Evolutionary conservation across 2,888 invertebrate genomes (phyloP).

Genomic region (Sarcophaga caerulescens): DNA sequence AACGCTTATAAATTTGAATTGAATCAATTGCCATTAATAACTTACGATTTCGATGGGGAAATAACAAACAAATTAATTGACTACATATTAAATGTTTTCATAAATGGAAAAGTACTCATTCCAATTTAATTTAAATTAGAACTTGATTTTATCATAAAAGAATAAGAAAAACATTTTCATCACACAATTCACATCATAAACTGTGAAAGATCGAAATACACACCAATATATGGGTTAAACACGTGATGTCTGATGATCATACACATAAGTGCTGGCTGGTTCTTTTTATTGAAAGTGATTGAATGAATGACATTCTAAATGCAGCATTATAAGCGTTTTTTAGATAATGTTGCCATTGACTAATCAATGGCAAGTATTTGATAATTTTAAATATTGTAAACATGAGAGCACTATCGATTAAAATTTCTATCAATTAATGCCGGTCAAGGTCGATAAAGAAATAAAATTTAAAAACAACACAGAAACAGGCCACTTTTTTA

Average conservation of each 20-base stretch:
- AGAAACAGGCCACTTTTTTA: background rate
- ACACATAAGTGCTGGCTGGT: background rate
- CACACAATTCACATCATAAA: background rate
- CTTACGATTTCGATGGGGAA: background rate
- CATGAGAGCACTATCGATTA: background rate
- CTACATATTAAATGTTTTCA: slow-evolving; percentile 20
- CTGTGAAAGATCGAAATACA: background rate
- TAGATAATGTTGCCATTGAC: background rate
- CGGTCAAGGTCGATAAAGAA: slow-evolving; percentile 19
- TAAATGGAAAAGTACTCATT: slow-evolving; percentile 8
- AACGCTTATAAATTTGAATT: slow-evolving; percentile 39
- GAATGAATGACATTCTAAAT: background rate
- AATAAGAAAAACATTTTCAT: background rate
- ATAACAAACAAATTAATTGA: background rate
- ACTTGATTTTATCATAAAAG: background rate
- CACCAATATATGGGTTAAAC: background rate
- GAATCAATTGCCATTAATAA: slow-evolving; percentile 28
- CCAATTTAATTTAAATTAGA: slow-evolving; percentile 13
- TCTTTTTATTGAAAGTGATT: background rate
- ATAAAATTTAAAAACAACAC: background rate
- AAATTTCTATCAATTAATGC: slow-evolving; percentile 11
- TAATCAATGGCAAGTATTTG: slow-evolving; percentile 14
- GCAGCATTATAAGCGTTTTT: background rate
- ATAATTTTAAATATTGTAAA: background rate
- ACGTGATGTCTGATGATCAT: slow-evolving; percentile 9